Conservation (phyloP, 2,113 vertebrate genomes). For the Eulemur macaco region DNA sequence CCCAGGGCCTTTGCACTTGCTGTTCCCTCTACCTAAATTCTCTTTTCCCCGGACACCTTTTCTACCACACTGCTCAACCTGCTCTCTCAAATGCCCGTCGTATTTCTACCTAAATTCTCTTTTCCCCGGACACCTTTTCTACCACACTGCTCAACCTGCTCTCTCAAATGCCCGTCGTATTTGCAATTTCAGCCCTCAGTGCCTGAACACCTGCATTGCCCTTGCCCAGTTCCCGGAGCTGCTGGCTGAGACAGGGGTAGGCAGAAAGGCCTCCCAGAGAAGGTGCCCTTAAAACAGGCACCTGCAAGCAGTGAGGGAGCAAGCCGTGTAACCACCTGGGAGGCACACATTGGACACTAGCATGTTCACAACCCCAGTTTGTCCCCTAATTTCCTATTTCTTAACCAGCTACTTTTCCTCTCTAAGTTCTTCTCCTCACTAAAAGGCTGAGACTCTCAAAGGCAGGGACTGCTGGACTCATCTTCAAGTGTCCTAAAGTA, state of each 20-base stretch:
- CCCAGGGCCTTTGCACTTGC: neutral
- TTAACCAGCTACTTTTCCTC: neutral
- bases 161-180: neutral
- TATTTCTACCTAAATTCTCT: neutral
- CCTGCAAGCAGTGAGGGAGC: neutral
- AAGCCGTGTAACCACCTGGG: fast-evolving
- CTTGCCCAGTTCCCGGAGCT: neutral
- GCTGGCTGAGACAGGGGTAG: neutral
- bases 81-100: neutral
- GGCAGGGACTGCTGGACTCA: neutral
- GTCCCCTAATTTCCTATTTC: neutral
- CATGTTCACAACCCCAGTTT: neutral
- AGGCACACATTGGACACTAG: fast-evolving
- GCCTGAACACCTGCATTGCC: neutral
- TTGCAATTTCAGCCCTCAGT: fast-evolving
- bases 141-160: neutral
- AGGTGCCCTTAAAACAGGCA: neutral
- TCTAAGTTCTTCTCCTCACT: neutral
- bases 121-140: neutral
- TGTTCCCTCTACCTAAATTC: neutral
- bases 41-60: neutral
- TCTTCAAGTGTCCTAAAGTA: fast-evolving
- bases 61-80: neutral
- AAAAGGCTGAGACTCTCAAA: neutral
- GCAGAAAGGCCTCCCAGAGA: neutral